Conservation (phyloP, 1,140 invertebrate genomes). For the Wiebesia pumilae region DNA sequence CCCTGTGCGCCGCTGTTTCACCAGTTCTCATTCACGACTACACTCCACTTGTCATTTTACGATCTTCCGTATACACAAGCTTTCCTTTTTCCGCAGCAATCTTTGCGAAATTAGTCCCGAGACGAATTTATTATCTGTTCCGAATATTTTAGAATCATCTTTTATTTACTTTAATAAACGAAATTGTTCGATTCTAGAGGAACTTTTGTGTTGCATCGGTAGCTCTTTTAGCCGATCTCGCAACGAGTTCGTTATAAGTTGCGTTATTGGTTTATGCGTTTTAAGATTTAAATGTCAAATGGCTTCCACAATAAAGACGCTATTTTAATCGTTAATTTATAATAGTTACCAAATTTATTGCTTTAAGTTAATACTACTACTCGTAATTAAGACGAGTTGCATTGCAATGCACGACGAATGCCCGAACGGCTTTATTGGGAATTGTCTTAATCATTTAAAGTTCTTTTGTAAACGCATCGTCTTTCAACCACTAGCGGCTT, state of each 20-base stretch:
- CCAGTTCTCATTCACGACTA: conserved; percentile 51
- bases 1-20: neutral
- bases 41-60: conserved; percentile 51
- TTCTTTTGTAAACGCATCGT: neutral
- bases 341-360: neutral
- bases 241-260: no score
- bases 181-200: neutral
- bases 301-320: no score
- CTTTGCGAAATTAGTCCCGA: neutral
- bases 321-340: no score
- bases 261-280: no score
- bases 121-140: neutral
- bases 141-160: neutral
- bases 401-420: neutral
- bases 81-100: conserved; percentile 7
- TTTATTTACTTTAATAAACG: neutral
- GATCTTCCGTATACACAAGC: conserved; percentile 35
- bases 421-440: no score
- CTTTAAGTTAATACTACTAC: no score
- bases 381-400: neutral
- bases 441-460: no score
- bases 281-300: no score
- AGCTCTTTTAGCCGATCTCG: neutral
- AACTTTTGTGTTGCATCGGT: neutral
- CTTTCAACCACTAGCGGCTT: neutral